Percentiles rank a stretch among this genome's conserved stretches.
Conservation (phyloP, 1,140 invertebrate species). For the Heliconius eleuchia region DNA sequence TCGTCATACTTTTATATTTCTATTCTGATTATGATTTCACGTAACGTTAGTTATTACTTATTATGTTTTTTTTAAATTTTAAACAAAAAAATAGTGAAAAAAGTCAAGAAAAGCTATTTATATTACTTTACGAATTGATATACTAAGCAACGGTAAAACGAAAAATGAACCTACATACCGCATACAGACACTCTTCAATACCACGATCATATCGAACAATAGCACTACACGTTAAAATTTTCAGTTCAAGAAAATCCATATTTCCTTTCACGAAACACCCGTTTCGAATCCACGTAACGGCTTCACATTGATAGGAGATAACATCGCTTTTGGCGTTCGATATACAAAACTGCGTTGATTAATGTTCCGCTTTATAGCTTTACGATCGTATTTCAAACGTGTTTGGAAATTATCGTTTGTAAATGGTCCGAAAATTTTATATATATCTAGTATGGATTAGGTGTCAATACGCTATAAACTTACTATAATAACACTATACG, state of each 20-base stretch:
- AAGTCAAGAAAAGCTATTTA: too few species aligned
- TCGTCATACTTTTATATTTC: not conserved
- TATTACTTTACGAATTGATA: not conserved
- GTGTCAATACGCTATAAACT: not conserved
- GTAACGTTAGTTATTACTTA: too few species aligned
- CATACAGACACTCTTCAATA: not conserved
- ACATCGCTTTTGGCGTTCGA: slow-evolving; percentile 68
- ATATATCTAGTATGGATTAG: not conserved
- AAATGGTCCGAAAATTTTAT: slow-evolving; percentile 32
- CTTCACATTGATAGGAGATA: slow-evolving; percentile 58
- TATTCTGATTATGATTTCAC: too few species aligned
- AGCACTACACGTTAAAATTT: slow-evolving; percentile 15
- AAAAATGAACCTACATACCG: not conserved
- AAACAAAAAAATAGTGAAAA: too few species aligned
- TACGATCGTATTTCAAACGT: slow-evolving; percentile 46
- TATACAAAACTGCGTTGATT: slow-evolving; percentile 77
- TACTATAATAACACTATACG: not conserved
- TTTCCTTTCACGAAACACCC: slow-evolving; percentile 42
- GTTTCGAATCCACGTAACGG: slow-evolving; percentile 52
- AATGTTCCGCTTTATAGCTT: slow-evolving; percentile 68
- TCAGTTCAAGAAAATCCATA: slow-evolving; percentile 38
- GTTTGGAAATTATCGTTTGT: slow-evolving; percentile 43
- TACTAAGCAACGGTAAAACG: not conserved
- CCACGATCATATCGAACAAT: not conserved
- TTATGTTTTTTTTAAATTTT: too few species aligned